Base-by-base conservation (phyloP, 2,888 invertebrate species). In the Andricus curvator region DNA sequence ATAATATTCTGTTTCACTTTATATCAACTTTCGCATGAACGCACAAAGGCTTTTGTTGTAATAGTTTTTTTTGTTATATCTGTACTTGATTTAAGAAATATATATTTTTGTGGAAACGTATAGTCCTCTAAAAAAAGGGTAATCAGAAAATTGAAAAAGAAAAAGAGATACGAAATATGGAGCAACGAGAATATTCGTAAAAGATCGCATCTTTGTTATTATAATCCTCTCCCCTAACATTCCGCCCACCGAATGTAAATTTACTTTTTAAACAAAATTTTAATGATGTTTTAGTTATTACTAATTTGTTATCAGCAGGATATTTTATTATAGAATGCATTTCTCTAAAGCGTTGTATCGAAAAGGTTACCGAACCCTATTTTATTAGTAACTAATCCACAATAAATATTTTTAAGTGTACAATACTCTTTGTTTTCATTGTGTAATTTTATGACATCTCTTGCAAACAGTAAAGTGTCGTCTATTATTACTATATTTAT, bases 371-470 rank as follows among this genome's bases (percentile, higher is more conserved):
- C 56, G 33, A 74, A 51, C 33, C 74, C 74, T 56, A 51, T 33
- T 74, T 74, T n/a, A 51, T 48, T 74, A 33, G 51, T 51, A 74
- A 33, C 29, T 74, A 51, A 33, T 74, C 48, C 33, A 4, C 74
- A 37, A 74, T 74, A 74, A 74, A 74, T 56, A 51, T 51, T 20
- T 25, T 74, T 33, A n/a, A 74, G 3, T 37, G 29, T 51, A 56
- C 33, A 62, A 11, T 56, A 33, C 11, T 29, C 17, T 48, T 17
- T 29, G 2, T 41, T n/a, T 67, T n/a, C 2, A 67, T 56, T n/a
- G n/a, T 56, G 56, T 56, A 56, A 9, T 56, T 48, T 48, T 48
- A 48, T 48, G 1, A 17, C 17, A 4, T 13, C 41, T 13, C 48
- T 48, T 17, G 48, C 48, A 17, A 4, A 15, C 48, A 13, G 13